These are phyloP conservation scores for Volucella zonaria DNA, from an alignment of 2,888 invertebrate species.

Conservation along the genomic window DNA sequence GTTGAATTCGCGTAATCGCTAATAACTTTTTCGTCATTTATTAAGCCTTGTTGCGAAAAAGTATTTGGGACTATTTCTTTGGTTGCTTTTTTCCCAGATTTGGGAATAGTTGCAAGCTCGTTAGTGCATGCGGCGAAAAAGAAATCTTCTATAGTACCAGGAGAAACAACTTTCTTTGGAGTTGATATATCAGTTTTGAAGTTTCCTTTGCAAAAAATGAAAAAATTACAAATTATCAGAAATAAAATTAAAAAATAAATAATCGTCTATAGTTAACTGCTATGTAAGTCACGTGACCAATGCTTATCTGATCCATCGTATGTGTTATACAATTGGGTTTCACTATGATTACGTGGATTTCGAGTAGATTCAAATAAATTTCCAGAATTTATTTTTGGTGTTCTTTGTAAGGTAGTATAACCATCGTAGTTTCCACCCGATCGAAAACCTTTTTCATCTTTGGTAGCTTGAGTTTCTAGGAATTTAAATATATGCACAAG, in stretches of 20 bases:
- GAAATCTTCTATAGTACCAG: conserved; percentile 77
- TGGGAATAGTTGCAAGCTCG: conserved; percentile 67
- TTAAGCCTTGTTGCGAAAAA: conserved; percentile 39
- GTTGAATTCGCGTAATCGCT: conserved; percentile 79
- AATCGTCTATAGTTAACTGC: conserved; percentile 79
- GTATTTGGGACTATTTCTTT: conserved; percentile 40
- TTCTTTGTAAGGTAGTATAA: conserved; percentile 81
- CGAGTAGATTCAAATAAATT: conserved; percentile 79
- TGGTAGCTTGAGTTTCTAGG: conserved; percentile 93
- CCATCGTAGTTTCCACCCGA: conserved; percentile 82
- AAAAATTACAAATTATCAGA: neutral
- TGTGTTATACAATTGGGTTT: conserved; percentile 93
- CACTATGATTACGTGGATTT: conserved; percentile 87
- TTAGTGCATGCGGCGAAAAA: conserved; percentile 79
- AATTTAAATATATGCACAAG: conserved; percentile 97
- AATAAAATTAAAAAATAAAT: neutral
- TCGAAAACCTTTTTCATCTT: conserved; percentile 83
- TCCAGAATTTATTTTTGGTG: conserved; percentile 79
- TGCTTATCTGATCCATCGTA: conserved; percentile 91
- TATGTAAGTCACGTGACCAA: conserved; percentile 90
- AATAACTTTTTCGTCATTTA: conserved; percentile 68
- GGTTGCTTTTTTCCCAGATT: conserved; percentile 65
- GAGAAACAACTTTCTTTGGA: conserved; percentile 75
- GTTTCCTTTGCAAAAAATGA: conserved; percentile 38
- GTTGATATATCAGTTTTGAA: conserved; percentile 62